phyloP scores from a whole-genome alignment of 2,113 vertebrate species.

The Lichenostomus cassidix region DNA sequence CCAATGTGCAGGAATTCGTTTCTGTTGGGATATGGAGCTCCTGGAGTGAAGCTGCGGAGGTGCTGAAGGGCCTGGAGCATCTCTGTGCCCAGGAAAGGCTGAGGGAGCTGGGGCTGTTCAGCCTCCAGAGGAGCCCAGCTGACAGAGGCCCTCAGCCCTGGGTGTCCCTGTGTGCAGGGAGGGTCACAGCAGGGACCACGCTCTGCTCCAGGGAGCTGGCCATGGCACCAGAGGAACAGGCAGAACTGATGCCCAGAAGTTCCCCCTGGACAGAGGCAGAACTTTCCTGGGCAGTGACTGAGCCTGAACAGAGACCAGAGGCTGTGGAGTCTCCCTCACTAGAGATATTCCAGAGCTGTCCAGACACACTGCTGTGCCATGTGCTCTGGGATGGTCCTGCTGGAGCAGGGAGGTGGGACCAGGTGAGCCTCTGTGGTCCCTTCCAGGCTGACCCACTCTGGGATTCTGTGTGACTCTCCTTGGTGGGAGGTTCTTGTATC shows the following conservation, averaged over 20 bases:
- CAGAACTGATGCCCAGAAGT: background rate
- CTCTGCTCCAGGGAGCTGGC: background rate
- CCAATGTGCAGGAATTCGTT: background rate
- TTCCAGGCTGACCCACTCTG: accelerated
- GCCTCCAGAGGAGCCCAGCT: background rate
- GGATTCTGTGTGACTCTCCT: background rate
- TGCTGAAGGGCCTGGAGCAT: background rate
- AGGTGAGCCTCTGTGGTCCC: background rate
- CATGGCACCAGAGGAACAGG: background rate
- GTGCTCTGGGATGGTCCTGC: background rate
- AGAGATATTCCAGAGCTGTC: background rate
- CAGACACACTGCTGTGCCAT: background rate
- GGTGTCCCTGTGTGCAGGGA: background rate
- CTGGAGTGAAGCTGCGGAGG: accelerated
- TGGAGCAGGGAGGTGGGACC: background rate
- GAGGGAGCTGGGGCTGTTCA: background rate
- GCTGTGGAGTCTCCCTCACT: background rate
- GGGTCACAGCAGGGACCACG: background rate
- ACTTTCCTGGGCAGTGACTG: accelerated
- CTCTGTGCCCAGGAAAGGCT: background rate
- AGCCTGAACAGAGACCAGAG: background rate
- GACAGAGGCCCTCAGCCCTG: background rate
- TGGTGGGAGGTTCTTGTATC: background rate
- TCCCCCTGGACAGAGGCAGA: background rate
- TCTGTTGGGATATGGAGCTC: background rate